Evolutionary conservation across 2,797 vertebrate species (phyloP).

Genomic region (Spizella passerina): DNA sequence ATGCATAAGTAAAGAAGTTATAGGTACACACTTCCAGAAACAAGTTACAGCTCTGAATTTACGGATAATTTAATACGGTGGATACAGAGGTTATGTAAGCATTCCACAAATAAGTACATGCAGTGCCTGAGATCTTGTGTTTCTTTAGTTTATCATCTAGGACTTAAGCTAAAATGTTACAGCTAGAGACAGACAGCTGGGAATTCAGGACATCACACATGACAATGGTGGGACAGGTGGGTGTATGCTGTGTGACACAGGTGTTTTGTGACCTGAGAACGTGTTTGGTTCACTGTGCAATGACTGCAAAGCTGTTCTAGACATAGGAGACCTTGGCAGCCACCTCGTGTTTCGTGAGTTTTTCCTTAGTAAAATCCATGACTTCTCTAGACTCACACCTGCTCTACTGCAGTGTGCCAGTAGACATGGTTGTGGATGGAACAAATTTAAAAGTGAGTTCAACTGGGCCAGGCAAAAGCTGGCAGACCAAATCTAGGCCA

Average conservation of each 20-base stretch:
- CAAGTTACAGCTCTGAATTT: background rate
- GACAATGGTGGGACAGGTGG: background rate
- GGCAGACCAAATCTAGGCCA: slow-evolving; percentile 46
- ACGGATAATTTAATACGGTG: background rate
- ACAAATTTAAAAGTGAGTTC: background rate
- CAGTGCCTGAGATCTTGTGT: background rate
- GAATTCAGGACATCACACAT: background rate
- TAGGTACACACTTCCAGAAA: background rate
- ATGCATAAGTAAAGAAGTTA: background rate
- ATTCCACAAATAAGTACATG: background rate
- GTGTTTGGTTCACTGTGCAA: background rate
- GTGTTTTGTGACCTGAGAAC: background rate
- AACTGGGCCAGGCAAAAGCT: background rate
- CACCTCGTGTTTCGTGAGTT: background rate
- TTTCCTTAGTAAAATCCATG: background rate
- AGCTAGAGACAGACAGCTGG: background rate
- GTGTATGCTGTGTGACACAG: background rate
- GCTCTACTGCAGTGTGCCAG: background rate
- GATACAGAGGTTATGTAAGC: background rate
- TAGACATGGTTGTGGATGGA: background rate
- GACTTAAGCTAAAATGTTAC: background rate
- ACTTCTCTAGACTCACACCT: background rate
- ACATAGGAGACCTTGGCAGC: background rate
- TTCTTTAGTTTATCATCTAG: background rate
- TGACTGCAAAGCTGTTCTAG: background rate